Evolutionary conservation across 2,888 invertebrate species (phyloP).

Genomic region (Mongoloraphidia duomilia): DNA sequence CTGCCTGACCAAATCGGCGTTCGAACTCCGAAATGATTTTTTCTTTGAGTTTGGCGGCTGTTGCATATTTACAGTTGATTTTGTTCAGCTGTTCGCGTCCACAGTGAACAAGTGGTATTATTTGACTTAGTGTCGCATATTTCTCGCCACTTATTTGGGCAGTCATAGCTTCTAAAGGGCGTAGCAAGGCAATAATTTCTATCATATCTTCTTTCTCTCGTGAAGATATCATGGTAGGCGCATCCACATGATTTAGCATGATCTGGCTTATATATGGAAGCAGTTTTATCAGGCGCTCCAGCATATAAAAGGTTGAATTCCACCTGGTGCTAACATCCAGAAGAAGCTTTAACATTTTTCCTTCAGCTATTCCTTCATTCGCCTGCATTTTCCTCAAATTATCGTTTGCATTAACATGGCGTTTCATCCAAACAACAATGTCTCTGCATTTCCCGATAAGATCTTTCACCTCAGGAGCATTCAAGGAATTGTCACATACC

Average conservation of each 20-base stretch:
- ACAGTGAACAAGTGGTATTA: too few species aligned
- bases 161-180: slow-evolving; percentile 16
- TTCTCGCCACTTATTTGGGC: slow-evolving; percentile 18
- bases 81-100: too few species aligned
- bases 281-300: slow-evolving; percentile 10
- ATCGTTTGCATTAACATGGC: slow-evolving; percentile 16
- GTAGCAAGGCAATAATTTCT: slow-evolving; percentile 15
- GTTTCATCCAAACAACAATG: slow-evolving; percentile 16
- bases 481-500: slow-evolving; percentile 14
- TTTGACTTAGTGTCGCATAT: slow-evolving; percentile 17
- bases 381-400: slow-evolving; percentile 16
- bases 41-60: slow-evolving; percentile 14
- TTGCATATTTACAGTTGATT: too few species aligned
- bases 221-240: slow-evolving; percentile 16
- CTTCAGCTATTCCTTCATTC: slow-evolving; percentile 15
- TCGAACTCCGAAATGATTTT: slow-evolving; percentile 8
- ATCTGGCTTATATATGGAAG: slow-evolving; percentile 11
- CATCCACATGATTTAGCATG: slow-evolving; percentile 14
- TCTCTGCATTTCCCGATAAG: slow-evolving; percentile 15
- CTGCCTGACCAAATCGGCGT: slow-evolving; percentile 1
- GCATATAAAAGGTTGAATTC: slow-evolving; percentile 13
- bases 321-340: slow-evolving; percentile 13
- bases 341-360: slow-evolving; percentile 17
- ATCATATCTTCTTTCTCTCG: slow-evolving; percentile 15
- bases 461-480: slow-evolving; percentile 11